Evolutionary conservation across 2,797 vertebrate species (phyloP).

Genomic region (Sebastes wilsoni): DNA sequence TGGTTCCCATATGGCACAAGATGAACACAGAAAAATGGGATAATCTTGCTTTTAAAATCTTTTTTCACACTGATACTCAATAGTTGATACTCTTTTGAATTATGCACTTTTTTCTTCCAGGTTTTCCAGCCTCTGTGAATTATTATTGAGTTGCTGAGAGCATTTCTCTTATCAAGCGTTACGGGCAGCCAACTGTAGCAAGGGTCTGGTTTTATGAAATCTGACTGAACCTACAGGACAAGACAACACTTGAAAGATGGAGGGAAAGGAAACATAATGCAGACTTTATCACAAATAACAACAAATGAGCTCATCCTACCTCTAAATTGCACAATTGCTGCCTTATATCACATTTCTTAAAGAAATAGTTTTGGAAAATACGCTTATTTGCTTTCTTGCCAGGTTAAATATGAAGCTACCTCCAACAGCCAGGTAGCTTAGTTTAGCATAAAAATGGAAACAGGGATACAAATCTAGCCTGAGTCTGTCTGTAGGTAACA

Average conservation of each 20-base stretch:
- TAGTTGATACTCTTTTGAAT: not conserved
- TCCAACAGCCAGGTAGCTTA: not conserved
- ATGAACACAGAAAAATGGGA: constrained; percentile 47
- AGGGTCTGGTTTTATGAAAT: not conserved
- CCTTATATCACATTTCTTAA: not conserved
- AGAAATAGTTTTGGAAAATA: not conserved
- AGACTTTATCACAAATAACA: not conserved
- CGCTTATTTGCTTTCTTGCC: not conserved
- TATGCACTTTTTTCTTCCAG: not conserved
- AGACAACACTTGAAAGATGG: not conserved
- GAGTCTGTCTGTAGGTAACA: not conserved
- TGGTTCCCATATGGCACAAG: constrained; percentile 39
- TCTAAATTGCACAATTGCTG: not conserved
- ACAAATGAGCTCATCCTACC: not conserved
- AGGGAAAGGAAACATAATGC: not conserved
- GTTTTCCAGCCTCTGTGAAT: not conserved
- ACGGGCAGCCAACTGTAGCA: not conserved
- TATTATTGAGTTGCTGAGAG: not conserved
- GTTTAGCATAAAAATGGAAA: not conserved
- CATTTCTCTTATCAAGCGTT: constrained; percentile 6
- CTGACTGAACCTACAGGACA: not conserved
- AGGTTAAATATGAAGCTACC: not conserved
- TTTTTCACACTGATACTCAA: not conserved
- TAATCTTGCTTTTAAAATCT: constrained; percentile 41
- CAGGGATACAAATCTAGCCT: not conserved